Base-by-base conservation (phyloP, 2,797 vertebrate species). In the Steatocranus sp. region DNA sequence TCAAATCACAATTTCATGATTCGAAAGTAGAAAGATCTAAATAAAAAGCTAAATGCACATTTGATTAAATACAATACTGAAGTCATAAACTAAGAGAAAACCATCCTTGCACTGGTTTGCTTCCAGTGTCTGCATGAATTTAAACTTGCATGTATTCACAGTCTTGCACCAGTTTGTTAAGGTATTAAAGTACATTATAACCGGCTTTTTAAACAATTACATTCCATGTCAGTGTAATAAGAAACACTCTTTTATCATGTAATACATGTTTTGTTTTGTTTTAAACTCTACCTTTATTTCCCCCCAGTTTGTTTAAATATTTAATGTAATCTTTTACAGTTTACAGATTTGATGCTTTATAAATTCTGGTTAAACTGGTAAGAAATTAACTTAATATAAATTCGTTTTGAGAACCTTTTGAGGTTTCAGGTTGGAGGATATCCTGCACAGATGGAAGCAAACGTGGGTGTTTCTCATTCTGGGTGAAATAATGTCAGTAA, bases 101-200 rank as follows among this genome's bases (percentile, higher is more conserved):
- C 38, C 18, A 25, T 0, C 15, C 38, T 70, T 18, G 23, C 25
- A 48, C 43, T 30, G 25, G 11, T 73, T n/a, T 48, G 2, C 23
- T 73, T 0, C 15, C 41, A 48, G 3, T 73, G 43, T 2, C 41
- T 73, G 25, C 17, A 0, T 73, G 15, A 48, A n/a, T 46, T 30
- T 27, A 70, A 70, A 30, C 41, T 73, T 27, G 10, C 9, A 17
- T 30, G 6, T 18, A 27, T 43, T 73, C 43, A 73, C 17, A 18
- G 25, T 30, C 15, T 48, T 68, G 36, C 36, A 68, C 34, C 63
- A 25, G 6, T 48, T 30, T 48, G 43, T 73, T 48, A 17, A n/a
- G 17, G 15, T 12, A 11, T 27, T 46, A 70, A 43, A 46, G 9
- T 46, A 27, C 3, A 70, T 5, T 46, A 48, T 30, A 48, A 73